Evolutionary conservation across 2,888 invertebrate species (phyloP).

Genomic region (Schrankia costaestrigalis): DNA sequence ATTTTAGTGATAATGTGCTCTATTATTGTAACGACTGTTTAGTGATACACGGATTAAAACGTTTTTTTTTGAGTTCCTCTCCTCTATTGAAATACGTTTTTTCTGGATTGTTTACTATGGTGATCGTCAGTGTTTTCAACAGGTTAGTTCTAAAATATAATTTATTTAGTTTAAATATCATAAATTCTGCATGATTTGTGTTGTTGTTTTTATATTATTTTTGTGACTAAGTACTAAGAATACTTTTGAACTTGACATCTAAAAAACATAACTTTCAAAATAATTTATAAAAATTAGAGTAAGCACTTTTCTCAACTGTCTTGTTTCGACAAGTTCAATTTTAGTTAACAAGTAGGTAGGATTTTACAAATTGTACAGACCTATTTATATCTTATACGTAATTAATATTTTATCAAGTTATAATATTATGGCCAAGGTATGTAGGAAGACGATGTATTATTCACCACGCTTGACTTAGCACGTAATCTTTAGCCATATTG

Average conservation of each 20-base stretch:
- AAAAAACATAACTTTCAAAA: no score
- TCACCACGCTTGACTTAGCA: conserved; percentile 36
- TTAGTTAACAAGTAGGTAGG: no score
- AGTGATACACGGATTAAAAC: conserved; percentile 53
- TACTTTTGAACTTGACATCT: no score
- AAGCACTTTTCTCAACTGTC: no score
- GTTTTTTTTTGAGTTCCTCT: conserved; percentile 23
- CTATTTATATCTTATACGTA: no score
- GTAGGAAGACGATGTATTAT: conserved; percentile 29
- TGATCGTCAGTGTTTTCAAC: conserved; percentile 78
- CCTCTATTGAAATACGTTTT: conserved; percentile 38
- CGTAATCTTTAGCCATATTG: no score
- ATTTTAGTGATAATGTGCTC: conserved; percentile 66
- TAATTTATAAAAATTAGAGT: no score
- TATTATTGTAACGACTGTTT: conserved; percentile 43
- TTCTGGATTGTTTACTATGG: conserved; percentile 75
- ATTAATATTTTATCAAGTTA: no score
- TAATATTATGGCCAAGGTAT: conserved; percentile 11
- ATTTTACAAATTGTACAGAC: no score
- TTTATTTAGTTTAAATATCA: conserved; percentile 7
- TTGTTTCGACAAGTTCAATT: no score
- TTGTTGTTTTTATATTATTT: conserved; percentile 1
- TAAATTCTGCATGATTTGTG: conserved; percentile 6
- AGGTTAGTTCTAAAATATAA: conserved; percentile 53
- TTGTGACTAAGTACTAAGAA: no score